Evolutionary conservation across 2,797 vertebrate species (phyloP), one percentile per base, ranked within the genome.

Genomic region (Alcedo atthis): DNA sequence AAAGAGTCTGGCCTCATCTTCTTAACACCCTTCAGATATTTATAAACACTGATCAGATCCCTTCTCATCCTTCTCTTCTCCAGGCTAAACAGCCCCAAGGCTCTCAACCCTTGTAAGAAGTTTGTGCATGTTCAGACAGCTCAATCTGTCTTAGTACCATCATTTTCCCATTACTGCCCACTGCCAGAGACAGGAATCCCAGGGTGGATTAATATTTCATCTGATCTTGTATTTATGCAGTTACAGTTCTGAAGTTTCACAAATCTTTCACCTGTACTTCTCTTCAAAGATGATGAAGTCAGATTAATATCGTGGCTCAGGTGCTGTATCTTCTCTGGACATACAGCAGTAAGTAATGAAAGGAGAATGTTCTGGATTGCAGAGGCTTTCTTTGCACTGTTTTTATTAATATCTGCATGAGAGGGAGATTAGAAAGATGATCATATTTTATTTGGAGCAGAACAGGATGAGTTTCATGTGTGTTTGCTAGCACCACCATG

Each of bases 191-290:
- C 62, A 73, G 42, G 19, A 70, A 68, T 33, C 48, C 40, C 43
- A 21, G 32, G 5, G 9, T 68, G 67, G 35, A 45, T 87, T 86
- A 87, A 64, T 87, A 91, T 85, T 94, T 89, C 2, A 26, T 76
- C 24, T 69, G 10, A 5, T 61, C 19, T 61, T 30, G 32, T 57
- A 24, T 12, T 74, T n/a, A 19, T 0, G 6, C 26, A 67, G 43
- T n/a, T 46, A 58, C 6, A 74, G 28, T 62, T 63, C 51, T 67
- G 57, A 81, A 74, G 53, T 71, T 78, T 67, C 81, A 58, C 26
- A 67, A 51, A 67, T 51, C 40, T 85, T 71, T 76, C 51, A 37
- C 26, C 24, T 71, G 16, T 4, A 26, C 14, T 11, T 84, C 58
- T 85, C 24, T 61, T 81, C 75, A 55, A 73, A 75, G 58, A 59